These are phyloP conservation scores for Tragelaphus strepsiceros DNA, from an alignment of 2,113 vertebrate species.

Conservation along the genomic window DNA sequence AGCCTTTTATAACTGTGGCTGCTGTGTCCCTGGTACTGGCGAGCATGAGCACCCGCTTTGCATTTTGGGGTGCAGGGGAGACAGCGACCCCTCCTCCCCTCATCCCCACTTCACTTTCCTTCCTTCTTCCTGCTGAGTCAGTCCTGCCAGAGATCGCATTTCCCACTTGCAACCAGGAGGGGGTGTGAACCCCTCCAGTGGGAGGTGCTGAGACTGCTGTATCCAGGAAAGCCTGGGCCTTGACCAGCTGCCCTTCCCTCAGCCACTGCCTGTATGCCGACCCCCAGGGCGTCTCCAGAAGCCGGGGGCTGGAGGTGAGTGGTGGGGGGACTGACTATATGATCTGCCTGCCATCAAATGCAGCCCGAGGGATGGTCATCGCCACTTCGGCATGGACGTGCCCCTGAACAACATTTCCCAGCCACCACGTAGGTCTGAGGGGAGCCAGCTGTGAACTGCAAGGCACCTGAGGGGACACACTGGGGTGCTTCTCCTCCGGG, in stretches of 20 bases:
- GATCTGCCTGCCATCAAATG: background rate
- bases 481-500: rapidly evolving
- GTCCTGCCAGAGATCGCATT: background rate
- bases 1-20: background rate
- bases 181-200: background rate
- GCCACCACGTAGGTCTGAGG: rapidly evolving
- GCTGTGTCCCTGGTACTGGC: background rate
- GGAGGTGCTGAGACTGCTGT: background rate
- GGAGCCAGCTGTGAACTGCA: background rate
- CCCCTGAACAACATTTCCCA: background rate
- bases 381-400: background rate
- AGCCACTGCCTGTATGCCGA: rapidly evolving
- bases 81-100: background rate
- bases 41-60: background rate
- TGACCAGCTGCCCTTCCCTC: background rate
- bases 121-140: background rate
- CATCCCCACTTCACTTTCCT: background rate
- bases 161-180: background rate
- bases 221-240: background rate
- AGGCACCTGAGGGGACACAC: background rate
- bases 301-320: rapidly evolving
- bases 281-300: background rate
- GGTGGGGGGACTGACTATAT: background rate
- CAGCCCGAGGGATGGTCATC: background rate
- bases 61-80: background rate